A percentile compares a stretch with the other conserved stretches of the same genome.
phyloP scores from a whole-genome alignment of 1,140 invertebrate genomes.

The Gryllus bimaculatus region DNA sequence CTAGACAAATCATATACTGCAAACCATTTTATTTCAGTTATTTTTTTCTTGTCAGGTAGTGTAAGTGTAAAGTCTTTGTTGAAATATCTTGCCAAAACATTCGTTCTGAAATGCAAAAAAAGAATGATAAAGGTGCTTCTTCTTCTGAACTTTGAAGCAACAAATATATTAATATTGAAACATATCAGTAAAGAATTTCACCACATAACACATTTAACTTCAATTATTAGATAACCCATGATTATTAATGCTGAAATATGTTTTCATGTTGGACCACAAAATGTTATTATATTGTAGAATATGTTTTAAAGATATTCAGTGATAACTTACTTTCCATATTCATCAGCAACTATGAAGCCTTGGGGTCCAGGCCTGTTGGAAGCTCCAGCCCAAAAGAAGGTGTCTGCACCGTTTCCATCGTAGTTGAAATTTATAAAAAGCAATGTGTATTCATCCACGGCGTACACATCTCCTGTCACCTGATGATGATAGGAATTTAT shows the following conservation, averaged over 20 bases:
- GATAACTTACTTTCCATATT: constrained; percentile 66
- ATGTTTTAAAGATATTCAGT: too few species aligned
- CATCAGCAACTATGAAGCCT: constrained; percentile 83
- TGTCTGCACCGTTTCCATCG: constrained; percentile 82
- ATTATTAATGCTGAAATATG: too few species aligned
- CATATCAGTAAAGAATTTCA: too few species aligned
- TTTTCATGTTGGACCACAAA: too few species aligned
- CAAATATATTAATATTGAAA: too few species aligned
- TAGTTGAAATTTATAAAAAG: constrained; percentile 78
- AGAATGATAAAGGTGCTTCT: neutral
- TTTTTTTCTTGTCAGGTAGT: constrained; percentile 76
- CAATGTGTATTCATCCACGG: constrained; percentile 78
- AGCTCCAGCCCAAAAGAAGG: constrained; percentile 88
- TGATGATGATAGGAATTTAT: constrained; percentile 86
- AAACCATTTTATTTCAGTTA: constrained; percentile 84
- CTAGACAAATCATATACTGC: constrained; percentile 77
- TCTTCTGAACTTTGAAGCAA: too few species aligned
- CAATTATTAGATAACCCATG: too few species aligned
- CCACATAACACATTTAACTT: too few species aligned
- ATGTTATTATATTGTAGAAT: too few species aligned
- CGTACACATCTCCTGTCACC: constrained; percentile 80
- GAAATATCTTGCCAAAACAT: constrained; percentile 73
- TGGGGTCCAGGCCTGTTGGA: constrained; percentile 76
- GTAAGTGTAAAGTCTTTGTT: constrained; percentile 77
- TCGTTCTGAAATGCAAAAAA: constrained; percentile 52